Evolutionary conservation across 2,888 invertebrate species (phyloP).

Genomic region (Ormyrus nitidulus): DNA sequence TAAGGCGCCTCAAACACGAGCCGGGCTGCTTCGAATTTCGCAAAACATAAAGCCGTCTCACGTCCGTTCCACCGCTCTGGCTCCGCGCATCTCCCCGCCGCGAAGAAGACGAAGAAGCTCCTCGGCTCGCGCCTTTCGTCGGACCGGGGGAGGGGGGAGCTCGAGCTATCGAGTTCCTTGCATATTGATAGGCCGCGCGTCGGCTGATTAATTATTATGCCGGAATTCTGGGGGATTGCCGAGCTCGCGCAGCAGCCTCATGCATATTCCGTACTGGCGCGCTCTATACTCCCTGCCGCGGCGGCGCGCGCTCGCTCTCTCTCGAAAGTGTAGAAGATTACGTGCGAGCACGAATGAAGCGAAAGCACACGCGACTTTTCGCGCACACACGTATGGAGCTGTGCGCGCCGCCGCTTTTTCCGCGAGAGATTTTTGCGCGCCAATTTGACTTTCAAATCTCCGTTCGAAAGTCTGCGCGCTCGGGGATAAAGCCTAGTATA

Average conservation of each 20-base stretch:
- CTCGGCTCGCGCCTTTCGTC: too few species aligned
- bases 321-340: slow-evolving; percentile 48
- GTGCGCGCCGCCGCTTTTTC: neutral
- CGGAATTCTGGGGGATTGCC: slow-evolving; percentile 49
- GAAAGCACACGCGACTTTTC: slow-evolving; percentile 15
- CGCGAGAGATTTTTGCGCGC: slow-evolving; percentile 33
- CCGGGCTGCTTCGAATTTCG: too few species aligned
- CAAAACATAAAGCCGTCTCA: too few species aligned
- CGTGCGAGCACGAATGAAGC: slow-evolving; percentile 49
- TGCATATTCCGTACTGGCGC: slow-evolving; percentile 37
- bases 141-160: neutral
- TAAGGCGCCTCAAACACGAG: too few species aligned
- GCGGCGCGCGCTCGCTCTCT: neutral
- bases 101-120: neutral
- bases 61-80: too few species aligned
- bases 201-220: slow-evolving; percentile 54
- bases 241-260: slow-evolving; percentile 27
- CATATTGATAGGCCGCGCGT: slow-evolving; percentile 37
- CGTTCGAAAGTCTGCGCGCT: slow-evolving; percentile 4
- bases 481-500: slow-evolving; percentile 29
- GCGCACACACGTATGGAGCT: neutral
- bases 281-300: neutral
- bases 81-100: too few species aligned
- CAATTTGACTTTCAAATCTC: slow-evolving; percentile 48
- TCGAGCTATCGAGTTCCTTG: slow-evolving; percentile 34